These are phyloP conservation scores for Pluvianellus socialis DNA, from an alignment of 2,113 vertebrate genomes.

Conservation along the genomic window DNA sequence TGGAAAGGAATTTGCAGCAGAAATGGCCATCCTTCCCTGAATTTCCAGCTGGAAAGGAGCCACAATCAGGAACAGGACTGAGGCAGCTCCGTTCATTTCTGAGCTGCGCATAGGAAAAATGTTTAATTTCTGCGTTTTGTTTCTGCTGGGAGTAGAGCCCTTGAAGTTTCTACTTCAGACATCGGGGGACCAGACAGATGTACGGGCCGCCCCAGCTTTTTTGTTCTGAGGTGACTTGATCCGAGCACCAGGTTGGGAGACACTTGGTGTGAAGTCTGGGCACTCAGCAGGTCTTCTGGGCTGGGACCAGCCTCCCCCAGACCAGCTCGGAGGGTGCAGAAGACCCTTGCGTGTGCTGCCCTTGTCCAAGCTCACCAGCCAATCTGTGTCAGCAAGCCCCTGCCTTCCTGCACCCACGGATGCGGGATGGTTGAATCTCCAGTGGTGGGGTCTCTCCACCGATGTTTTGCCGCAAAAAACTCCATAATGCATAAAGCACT, in stretches of 20 bases:
- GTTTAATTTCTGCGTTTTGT: neutral
- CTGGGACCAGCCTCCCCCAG: neutral
- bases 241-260: neutral
- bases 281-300: neutral
- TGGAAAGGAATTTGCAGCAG: neutral
- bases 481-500: neutral
- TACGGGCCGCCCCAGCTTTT: neutral
- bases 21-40: neutral
- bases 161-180: neutral
- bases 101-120: neutral
- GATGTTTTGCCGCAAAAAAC: neutral
- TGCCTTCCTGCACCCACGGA: neutral
- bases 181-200: neutral
- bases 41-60: neutral
- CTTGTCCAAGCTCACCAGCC: neutral
- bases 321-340: neutral
- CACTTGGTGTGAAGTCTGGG: fast-evolving
- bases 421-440: neutral
- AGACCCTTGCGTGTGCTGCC: fast-evolving
- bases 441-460: fast-evolving
- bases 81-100: neutral
- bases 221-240: neutral
- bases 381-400: neutral
- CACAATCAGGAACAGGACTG: neutral
- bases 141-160: neutral